phyloP scores from a whole-genome alignment of 1,140 invertebrate species.

The Proctacanthus coquilletti region DNA sequence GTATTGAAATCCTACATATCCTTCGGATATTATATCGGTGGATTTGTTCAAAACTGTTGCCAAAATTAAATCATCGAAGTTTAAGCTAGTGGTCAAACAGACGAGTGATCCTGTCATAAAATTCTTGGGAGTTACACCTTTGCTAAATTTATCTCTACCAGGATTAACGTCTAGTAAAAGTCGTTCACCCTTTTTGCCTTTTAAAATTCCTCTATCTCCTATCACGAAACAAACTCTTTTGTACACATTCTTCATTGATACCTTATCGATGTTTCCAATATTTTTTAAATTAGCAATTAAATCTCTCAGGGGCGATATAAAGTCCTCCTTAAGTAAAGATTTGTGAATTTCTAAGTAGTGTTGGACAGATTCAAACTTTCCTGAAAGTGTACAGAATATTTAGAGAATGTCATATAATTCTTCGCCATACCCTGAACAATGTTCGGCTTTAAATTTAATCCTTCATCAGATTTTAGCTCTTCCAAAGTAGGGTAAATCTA shows the following conservation, averaged over 20 bases:
- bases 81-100: slow-evolving; percentile 44
- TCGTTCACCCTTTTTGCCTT: slow-evolving; percentile 10
- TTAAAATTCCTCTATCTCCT: slow-evolving; percentile 11
- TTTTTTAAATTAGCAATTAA: slow-evolving; percentile 16
- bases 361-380: slow-evolving; percentile 41
- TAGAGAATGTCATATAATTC: background rate
- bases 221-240: slow-evolving; percentile 14
- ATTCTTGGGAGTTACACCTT: slow-evolving; percentile 18
- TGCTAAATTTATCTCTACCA: slow-evolving; percentile 29
- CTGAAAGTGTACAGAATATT: slow-evolving; percentile 14
- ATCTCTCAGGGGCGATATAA: slow-evolving; percentile 39
- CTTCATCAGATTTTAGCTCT: slow-evolving; percentile 6
- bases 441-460: background rate
- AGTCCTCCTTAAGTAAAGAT: slow-evolving; percentile 58
- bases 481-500: slow-evolving; percentile 22
- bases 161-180: slow-evolving; percentile 13
- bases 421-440: background rate
- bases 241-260: slow-evolving; percentile 23
- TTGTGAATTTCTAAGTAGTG: slow-evolving; percentile 69
- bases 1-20: slow-evolving; percentile 30
- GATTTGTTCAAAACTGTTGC: slow-evolving; percentile 47
- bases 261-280: slow-evolving; percentile 15
- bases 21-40: slow-evolving; percentile 28
- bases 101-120: slow-evolving; percentile 59
- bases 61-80: slow-evolving; percentile 49